A percentile compares a stretch with the other conserved stretches of the same genome.
Evolutionary conservation across 37 sponge, comb jelly and placozoan species (phyloP).

Genomic region (Bolinopsis microptera): DNA sequence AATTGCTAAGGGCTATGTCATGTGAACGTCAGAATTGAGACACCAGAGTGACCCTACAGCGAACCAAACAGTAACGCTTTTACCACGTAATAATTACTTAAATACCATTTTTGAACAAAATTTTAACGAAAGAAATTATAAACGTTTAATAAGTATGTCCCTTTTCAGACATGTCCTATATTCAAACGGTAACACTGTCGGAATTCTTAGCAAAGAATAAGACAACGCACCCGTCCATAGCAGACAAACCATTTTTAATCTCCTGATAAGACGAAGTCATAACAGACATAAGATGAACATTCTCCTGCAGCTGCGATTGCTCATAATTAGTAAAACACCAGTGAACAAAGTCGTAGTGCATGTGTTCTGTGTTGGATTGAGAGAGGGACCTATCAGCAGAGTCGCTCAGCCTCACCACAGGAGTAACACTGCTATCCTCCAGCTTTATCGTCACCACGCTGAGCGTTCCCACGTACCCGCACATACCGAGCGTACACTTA

Average conservation of each 20-base stretch:
- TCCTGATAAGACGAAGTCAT: not conserved
- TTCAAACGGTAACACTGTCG: not conserved
- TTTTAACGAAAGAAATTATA: no score
- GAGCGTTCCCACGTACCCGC: not conserved
- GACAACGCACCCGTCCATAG: not conserved
- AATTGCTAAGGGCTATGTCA: no score
- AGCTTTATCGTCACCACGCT: not conserved
- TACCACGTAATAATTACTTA: no score
- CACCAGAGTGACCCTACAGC: no score
- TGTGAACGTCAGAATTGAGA: no score
- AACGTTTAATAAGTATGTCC: no score
- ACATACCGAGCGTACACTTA: not conserved
- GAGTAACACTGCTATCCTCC: not conserved
- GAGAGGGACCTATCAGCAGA: not conserved
- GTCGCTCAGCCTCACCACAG: not conserved
- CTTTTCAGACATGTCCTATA: no score
- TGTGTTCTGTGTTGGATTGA: not conserved
- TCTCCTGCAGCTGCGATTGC: not conserved
- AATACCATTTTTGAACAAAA: no score
- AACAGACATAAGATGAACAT: not conserved
- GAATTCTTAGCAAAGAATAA: not conserved
- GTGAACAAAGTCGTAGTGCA: not conserved
- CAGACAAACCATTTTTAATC: not conserved
- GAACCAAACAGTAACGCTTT: no score
- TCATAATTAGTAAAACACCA: not conserved